These are phyloP conservation scores for Drosophila greeni DNA, from an alignment of 2,888 invertebrate genomes.

Conservation along the genomic window DNA sequence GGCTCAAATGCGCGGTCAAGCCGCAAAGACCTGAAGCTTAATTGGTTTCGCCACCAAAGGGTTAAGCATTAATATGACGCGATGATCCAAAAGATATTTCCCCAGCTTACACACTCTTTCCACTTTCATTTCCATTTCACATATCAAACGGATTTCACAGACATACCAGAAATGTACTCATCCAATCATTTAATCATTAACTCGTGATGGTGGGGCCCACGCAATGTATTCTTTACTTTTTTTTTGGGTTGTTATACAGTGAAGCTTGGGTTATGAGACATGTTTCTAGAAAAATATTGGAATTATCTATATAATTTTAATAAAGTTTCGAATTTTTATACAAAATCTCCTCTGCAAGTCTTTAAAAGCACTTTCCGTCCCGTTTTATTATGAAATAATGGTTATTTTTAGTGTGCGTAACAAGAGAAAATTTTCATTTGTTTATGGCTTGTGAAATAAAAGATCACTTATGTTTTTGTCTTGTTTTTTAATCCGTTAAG, in stretches of 20 bases:
- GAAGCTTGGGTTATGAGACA: not conserved
- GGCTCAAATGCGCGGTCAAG: slow-evolving; percentile 29
- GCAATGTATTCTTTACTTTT: slow-evolving; percentile 4
- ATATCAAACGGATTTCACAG: slow-evolving; percentile 18
- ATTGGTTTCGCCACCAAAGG: slow-evolving; percentile 34
- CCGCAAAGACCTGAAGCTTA: slow-evolving; percentile 17
- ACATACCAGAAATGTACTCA: slow-evolving; percentile 15
- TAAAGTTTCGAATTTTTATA: too few species aligned
- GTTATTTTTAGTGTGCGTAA: not conserved
- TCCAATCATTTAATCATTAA: slow-evolving; percentile 13
- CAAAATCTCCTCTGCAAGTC: not conserved
- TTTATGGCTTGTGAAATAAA: slow-evolving; percentile 4
- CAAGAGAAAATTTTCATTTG: not conserved
- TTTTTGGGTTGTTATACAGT: slow-evolving; percentile 1
- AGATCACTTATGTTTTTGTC: slow-evolving; percentile 4
- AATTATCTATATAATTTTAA: too few species aligned
- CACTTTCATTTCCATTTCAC: slow-evolving; percentile 13
- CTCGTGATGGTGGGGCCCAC: slow-evolving; percentile 5
- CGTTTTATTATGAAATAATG: not conserved
- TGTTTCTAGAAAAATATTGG: not conserved
- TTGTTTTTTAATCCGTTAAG: slow-evolving; percentile 21
- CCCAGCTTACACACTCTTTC: not conserved
- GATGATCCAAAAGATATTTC: slow-evolving; percentile 26
- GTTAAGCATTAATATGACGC: slow-evolving; percentile 25
- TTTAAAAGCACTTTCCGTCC: not conserved